Base-by-base conservation (phyloP, 2,113 vertebrate genomes). In the Daboia siamensis region DNA sequence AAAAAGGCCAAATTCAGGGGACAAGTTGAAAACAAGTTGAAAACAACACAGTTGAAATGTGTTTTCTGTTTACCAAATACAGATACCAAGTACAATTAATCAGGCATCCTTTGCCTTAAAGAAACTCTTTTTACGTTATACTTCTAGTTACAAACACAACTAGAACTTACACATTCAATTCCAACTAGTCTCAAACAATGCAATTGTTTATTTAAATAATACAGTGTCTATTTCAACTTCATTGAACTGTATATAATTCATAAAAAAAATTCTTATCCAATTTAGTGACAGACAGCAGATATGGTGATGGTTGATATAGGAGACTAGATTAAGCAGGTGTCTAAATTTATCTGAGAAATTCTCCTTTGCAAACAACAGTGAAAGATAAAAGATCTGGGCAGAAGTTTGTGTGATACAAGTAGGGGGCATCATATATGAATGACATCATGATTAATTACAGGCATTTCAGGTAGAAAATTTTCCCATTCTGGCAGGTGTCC, bases 21-120 rank as follows among this genome's bases (percentile, higher is more conserved):
- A 6, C 21, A 89, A 92, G 84, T 51, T 54, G 80, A 94, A 90
- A 44, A 55, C 92, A 94, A 61, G 13, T n/a, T n/a, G 0, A 80
- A 23, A 93, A 21, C 89, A 0, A 4, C 4, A n/a, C n/a, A n/a
- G n/a, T n/a, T 59, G 13, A 64, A 17, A 33, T 57, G 29, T 74
- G 54, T 89, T 87, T 64, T 52, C 3, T 69, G 10, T 21, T 94
- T 94, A 86, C 1, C 39, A 91, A 54, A 93, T 90, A 29, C 24
- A 48, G 91, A 94, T 88, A 90, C 91, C 92, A 29, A 44, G 3
- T 26, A 88, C 2, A 61, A 51, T 91, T 87, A 57, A 64, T 5
- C 26, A 51, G 56, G 11, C 11, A 24, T 13, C 17, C 39, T 55
- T 54, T 20, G 8, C 46, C 24, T 48, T 51, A 80, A 80, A 21